Conservation (phyloP, 2,888 invertebrate genomes). For the Atherix ibis region DNA sequence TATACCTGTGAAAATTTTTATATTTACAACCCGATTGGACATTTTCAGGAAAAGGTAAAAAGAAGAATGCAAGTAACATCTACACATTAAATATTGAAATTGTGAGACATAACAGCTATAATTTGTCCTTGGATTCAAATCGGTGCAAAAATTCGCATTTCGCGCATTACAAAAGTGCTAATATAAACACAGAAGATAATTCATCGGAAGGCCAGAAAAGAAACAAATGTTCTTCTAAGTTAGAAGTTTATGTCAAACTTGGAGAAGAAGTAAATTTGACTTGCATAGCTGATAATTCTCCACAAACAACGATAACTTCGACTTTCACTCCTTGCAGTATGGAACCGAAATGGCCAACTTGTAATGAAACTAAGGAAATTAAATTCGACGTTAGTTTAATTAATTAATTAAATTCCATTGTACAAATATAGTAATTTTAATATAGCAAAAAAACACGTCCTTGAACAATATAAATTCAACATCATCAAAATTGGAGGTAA, state of each 20-base stretch:
- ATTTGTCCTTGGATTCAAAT: background rate
- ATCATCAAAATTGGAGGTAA: slow-evolving; percentile 23
- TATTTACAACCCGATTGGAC: no score
- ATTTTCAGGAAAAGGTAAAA: no score
- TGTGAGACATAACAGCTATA: background rate
- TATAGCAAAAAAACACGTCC: no score
- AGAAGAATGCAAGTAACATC: slow-evolving; percentile 33
- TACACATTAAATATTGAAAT: slow-evolving; percentile 37
- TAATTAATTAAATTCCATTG: no score
- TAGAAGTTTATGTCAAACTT: slow-evolving; percentile 28
- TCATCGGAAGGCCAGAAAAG: no score
- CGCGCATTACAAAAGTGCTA: no score
- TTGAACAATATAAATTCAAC: background rate
- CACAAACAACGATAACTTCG: slow-evolving; percentile 42
- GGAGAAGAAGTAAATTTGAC: slow-evolving; percentile 31
- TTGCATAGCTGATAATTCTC: slow-evolving; percentile 41
- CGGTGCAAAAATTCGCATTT: no score
- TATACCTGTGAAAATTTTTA: no score
- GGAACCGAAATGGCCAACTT: slow-evolving; percentile 27
- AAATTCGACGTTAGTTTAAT: slow-evolving; percentile 25
- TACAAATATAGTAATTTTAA: no score
- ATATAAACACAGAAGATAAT: no score
- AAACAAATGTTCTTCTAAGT: no score
- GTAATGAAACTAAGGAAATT: slow-evolving; percentile 14
- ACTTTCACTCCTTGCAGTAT: slow-evolving; percentile 33